Percentiles rank a stretch among this genome's conserved stretches.
Conservation (phyloP, 2,113 vertebrate genomes). For the Heterochromis multidens region DNA sequence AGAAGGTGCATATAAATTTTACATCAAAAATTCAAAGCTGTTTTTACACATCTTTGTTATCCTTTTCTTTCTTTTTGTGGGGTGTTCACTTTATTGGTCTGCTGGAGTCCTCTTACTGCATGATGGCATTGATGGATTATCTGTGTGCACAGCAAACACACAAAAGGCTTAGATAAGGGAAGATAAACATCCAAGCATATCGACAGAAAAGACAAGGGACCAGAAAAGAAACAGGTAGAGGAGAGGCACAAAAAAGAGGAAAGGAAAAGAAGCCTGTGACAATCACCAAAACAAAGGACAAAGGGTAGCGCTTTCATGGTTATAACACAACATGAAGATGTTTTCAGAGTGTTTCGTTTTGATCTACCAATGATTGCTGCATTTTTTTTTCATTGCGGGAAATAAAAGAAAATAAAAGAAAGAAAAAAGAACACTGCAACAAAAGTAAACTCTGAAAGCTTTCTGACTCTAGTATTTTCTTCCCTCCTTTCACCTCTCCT, state of each 20-base stretch:
- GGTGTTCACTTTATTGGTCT: not conserved
- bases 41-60: constrained; percentile 17
- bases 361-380: not conserved
- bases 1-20: not conserved
- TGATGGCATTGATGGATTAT: constrained; percentile 43
- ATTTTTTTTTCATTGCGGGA: not conserved
- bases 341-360: constrained; percentile 23
- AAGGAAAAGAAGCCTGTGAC: not conserved
- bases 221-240: not conserved
- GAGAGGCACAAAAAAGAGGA: not conserved
- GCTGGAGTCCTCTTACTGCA: not conserved
- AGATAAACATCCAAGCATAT: constrained; percentile 29
- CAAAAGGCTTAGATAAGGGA: constrained; percentile 40
- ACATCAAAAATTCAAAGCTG: constrained; percentile 5
- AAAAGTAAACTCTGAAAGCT: constrained; percentile 21
- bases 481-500: not conserved
- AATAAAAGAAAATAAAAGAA: not conserved
- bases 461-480: not conserved
- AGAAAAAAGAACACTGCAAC: not conserved
- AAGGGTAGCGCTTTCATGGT: not conserved
- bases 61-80: constrained; percentile 2
- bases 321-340: not conserved
- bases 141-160: constrained; percentile 43
- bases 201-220: not conserved
- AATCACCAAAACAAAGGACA: not conserved